Evolutionary conservation across 1,140 invertebrate species (phyloP).

Genomic region (Drosophila watanabei): DNA sequence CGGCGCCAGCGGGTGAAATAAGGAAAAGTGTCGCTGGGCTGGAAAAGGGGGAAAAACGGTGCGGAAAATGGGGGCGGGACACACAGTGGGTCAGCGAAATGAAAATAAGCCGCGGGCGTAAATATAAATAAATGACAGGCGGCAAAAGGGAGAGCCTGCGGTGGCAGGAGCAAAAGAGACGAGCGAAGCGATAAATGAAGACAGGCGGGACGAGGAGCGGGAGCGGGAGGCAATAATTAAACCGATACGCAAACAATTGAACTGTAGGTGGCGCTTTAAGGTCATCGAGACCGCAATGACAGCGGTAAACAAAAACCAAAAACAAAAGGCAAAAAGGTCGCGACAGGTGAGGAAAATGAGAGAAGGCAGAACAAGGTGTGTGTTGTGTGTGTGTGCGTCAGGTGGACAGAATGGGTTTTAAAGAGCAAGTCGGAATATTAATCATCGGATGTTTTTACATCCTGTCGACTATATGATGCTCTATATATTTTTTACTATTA

Average conservation of each 20-base stretch:
- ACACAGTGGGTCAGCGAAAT: conserved; percentile 68
- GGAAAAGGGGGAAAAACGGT: not conserved
- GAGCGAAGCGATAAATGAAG: conserved; percentile 14
- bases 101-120: conserved; percentile 78
- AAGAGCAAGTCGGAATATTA: conserved; percentile 13
- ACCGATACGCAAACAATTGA: conserved; percentile 80
- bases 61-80: conserved; percentile 14
- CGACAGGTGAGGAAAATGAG: not conserved
- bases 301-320: conserved; percentile 22
- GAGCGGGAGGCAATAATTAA: conserved; percentile 73
- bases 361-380: not conserved
- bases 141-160: conserved; percentile 17
- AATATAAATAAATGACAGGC: conserved; percentile 78
- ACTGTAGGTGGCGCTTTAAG: conserved; percentile 66
- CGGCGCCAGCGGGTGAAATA: not conserved
- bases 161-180: conserved; percentile 6
- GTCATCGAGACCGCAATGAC: conserved; percentile 59
- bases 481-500: not conserved
- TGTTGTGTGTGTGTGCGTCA: not conserved
- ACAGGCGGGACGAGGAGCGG: conserved; percentile 35
- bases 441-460: not conserved
- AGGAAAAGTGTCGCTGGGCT: not conserved
- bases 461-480: not conserved
- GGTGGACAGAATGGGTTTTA: conserved; percentile 30
- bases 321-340: conserved; percentile 12